Base-by-base conservation (phyloP, 2,888 invertebrate genomes). In the Chrysolina oricalcia region DNA sequence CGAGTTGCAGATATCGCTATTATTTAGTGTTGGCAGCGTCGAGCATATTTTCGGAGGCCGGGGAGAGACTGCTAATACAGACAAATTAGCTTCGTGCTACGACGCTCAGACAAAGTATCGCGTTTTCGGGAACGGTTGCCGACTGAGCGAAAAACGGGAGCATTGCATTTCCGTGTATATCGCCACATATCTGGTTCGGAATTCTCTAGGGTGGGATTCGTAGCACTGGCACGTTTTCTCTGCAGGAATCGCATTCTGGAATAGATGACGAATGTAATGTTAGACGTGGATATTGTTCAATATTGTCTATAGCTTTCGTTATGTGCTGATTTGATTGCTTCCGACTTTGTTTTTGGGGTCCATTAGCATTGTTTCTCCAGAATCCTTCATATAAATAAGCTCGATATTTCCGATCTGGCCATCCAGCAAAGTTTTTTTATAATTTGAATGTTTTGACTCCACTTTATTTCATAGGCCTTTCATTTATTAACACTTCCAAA, bases 1-100 rank as follows among this genome's bases (percentile, higher is more conserved):
- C 78, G 75, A 80, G 79, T 78, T 83, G 83, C 84, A 81, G 84
- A 83, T 82, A 82, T 78, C 77, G 74, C 81, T 79, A 81, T 84
- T 83, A 83, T 83, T 82, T 78, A 82, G 78, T 80, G 79, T 80
- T 78, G 76, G 68, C 75, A 77, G 80, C 79, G 64, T 77, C 77
- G 11, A 48, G 56, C 59, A 72, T 56, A 72, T 72, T 66, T 72
- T 66, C 10, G 41, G 43, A 50, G 10, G 46, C 27, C 40, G 66
- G 19, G 17, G 19, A 50, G 21, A 27, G 40, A 64, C 35, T 71
- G 17, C 19, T 64, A 48, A 64, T 71, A 35, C 50, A 64, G 70
- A 64, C 35, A 71, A 56, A 70, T 23, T 70, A 46, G 48, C 46
- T 13, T 13, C 19, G 15, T 5, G 15, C 6, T 21, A 13, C 46